Percentiles rank a stretch among this genome's conserved stretches.
Evolutionary conservation across 2,888 invertebrate species (phyloP).

Genomic region (Aplocera efformata): DNA sequence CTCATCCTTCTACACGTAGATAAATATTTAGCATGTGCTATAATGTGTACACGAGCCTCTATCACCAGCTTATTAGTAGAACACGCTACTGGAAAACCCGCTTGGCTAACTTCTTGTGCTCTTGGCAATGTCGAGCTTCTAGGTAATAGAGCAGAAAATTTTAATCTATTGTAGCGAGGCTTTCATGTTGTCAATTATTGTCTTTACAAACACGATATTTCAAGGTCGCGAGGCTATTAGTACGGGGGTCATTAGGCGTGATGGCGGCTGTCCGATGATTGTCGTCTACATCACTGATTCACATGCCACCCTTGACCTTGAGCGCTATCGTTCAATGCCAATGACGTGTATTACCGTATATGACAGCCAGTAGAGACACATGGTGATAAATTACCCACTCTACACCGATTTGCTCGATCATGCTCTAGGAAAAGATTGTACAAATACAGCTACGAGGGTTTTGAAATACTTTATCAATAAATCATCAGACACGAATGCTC

Average conservation of each 20-base stretch:
- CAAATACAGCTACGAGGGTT: slow-evolving; percentile 11
- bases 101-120: slow-evolving; percentile 32
- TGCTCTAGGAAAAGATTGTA: slow-evolving; percentile 24
- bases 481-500: slow-evolving; percentile 9
- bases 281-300: slow-evolving; percentile 40
- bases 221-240: slow-evolving; percentile 36
- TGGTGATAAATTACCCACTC: slow-evolving; percentile 50
- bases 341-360: slow-evolving; percentile 41
- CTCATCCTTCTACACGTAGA: slow-evolving; percentile 54
- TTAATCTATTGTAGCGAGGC: slow-evolving; percentile 36
- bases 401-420: slow-evolving; percentile 37
- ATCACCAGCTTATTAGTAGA: slow-evolving; percentile 44
- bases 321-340: slow-evolving; percentile 60
- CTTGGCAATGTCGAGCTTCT: slow-evolving; percentile 28
- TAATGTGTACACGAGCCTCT: slow-evolving; percentile 27
- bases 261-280: slow-evolving; percentile 36
- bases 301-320: slow-evolving; percentile 61
- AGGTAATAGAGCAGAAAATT: slow-evolving; percentile 32
- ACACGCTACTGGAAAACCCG: slow-evolving; percentile 30
- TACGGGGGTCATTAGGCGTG: slow-evolving; percentile 39
- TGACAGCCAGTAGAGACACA: slow-evolving; percentile 30
- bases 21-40: slow-evolving; percentile 46
- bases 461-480: slow-evolving; percentile 10
- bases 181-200: slow-evolving; percentile 28
- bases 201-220: slow-evolving; percentile 22